Evolutionary conservation across 2,113 vertebrate genomes (phyloP).

Genomic region (Eleginops maclovinus): DNA sequence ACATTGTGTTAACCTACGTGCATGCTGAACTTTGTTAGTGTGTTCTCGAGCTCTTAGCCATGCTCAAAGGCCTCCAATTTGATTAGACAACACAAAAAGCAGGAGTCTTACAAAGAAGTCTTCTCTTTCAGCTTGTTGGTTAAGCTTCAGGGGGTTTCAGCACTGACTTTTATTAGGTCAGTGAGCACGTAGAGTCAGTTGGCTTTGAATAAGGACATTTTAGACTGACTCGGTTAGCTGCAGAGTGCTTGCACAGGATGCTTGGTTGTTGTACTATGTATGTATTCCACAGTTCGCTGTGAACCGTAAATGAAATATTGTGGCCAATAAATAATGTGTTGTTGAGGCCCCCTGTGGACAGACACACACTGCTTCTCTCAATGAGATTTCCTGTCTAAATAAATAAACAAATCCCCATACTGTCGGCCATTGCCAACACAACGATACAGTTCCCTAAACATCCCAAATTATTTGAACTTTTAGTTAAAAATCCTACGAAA

Average conservation of each 20-base stretch:
- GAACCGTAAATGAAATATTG: no score
- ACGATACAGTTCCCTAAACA: no score
- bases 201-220: slow-evolving; percentile 30
- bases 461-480: no score
- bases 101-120: slow-evolving; percentile 12
- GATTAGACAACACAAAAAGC: slow-evolving; percentile 29
- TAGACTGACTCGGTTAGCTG: slow-evolving; percentile 8
- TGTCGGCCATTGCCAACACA: no score
- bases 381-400: no score
- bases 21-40: background rate
- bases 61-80: slow-evolving; percentile 9
- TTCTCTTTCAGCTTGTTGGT: slow-evolving; percentile 7
- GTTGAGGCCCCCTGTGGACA: no score
- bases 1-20: background rate
- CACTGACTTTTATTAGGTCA: slow-evolving; percentile 18
- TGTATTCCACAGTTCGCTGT: background rate
- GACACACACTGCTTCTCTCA: no score
- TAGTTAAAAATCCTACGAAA: no score
- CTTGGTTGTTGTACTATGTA: background rate
- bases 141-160: slow-evolving; percentile 24
- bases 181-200: slow-evolving; percentile 2
- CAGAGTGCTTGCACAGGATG: slow-evolving; percentile 1
- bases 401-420: no score
- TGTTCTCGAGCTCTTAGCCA: background rate
- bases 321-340: no score